phyloP scores from a whole-genome alignment of 2,888 invertebrate species.

The Scaptomyza caliginosa region DNA sequence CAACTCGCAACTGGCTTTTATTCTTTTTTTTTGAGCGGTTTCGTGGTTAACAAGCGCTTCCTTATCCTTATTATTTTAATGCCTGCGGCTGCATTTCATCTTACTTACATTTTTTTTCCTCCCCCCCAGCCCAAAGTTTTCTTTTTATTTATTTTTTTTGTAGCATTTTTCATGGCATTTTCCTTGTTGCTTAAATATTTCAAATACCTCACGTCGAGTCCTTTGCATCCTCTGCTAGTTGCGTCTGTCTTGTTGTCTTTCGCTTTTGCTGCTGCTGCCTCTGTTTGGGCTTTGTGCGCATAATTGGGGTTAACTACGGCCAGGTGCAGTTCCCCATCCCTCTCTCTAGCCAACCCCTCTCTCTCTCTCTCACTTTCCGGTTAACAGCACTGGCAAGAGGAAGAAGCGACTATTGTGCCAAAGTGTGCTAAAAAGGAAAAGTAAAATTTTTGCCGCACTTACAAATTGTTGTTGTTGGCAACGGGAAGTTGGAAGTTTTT shows the following conservation, averaged over 20 bases:
- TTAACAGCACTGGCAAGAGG: slow-evolving; percentile 3
- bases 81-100: slow-evolving; percentile 79
- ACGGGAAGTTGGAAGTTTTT: slow-evolving; percentile 32
- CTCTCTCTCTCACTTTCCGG: slow-evolving; percentile 29
- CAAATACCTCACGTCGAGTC: slow-evolving; percentile 50
- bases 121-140: slow-evolving; percentile 4
- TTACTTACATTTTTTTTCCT: slow-evolving; percentile 58
- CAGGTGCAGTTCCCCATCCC: slow-evolving; percentile 38
- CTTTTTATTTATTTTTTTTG: slow-evolving; percentile 28
- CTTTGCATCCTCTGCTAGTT: slow-evolving; percentile 38
- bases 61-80: slow-evolving; percentile 81
- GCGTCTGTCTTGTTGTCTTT: slow-evolving; percentile 22
- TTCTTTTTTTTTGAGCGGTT: slow-evolving; percentile 70
- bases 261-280: slow-evolving; percentile 13
- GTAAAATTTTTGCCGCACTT: slow-evolving; percentile 67
- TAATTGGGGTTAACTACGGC: slow-evolving; percentile 80
- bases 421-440: slow-evolving; percentile 78
- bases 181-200: slow-evolving; percentile 71
- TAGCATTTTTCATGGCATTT: slow-evolving; percentile 48
- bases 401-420: slow-evolving; percentile 52
- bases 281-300: slow-evolving; percentile 56
- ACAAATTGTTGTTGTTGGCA: slow-evolving; percentile 56
- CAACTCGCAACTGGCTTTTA: slow-evolving; percentile 44
- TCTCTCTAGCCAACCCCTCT: slow-evolving; percentile 1
- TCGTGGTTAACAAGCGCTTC: slow-evolving; percentile 79